Conservation (phyloP, 2,113 vertebrate species). For the Numenius arquata region DNA sequence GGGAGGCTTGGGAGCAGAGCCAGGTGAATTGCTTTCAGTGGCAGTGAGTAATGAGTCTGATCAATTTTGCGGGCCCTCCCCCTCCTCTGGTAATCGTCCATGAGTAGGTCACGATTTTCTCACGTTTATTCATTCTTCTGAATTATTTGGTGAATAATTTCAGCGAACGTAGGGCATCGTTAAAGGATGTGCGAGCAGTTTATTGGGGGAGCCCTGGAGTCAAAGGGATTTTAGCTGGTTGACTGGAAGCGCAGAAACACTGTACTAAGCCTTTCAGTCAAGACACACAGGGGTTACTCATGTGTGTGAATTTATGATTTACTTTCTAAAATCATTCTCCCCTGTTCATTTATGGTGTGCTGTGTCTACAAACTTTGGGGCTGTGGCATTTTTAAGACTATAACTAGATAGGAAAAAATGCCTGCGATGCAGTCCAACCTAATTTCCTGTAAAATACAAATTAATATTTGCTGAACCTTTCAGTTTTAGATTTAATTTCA, state of each 20-base stretch:
- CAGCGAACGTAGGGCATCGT: background rate
- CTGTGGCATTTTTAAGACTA: constrained; percentile 5
- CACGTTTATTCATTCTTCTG: background rate
- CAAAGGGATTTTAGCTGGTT: background rate
- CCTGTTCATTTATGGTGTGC: background rate
- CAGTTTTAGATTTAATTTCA: background rate
- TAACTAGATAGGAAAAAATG: background rate
- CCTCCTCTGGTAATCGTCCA: background rate
- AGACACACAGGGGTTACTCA: background rate
- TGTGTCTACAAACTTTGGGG: background rate
- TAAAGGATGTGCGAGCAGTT: background rate
- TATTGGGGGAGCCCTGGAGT: background rate
- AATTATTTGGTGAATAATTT: background rate
- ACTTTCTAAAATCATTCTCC: background rate
- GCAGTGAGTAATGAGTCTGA: background rate
- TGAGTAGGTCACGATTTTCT: background rate
- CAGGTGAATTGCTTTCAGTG: background rate
- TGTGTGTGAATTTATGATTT: background rate
- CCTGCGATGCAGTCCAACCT: background rate
- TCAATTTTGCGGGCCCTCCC: background rate
- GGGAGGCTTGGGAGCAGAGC: background rate
- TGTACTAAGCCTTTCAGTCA: background rate
- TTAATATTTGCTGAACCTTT: constrained; percentile 30
- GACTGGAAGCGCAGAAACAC: background rate
- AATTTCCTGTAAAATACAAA: background rate